These are phyloP conservation scores for Alfaro cultratus DNA, from an alignment of 2,797 vertebrate species.

Conservation along the genomic window DNA sequence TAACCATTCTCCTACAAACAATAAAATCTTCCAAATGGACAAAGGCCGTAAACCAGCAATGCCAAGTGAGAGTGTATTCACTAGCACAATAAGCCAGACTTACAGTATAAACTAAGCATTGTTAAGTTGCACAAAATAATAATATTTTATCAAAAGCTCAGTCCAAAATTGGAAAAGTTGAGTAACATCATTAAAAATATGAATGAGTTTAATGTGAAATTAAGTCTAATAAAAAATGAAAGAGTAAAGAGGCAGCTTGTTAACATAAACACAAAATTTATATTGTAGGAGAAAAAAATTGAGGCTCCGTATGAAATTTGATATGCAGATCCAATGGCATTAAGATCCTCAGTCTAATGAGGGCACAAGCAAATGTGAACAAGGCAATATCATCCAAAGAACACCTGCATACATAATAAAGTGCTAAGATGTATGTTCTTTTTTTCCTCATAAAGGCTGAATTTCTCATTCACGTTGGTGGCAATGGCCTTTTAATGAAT, in stretches of 20 bases:
- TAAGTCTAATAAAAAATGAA: not conserved
- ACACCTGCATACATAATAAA: conserved; percentile 67
- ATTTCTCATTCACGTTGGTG: conserved; percentile 46
- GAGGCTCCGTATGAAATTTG: conserved; percentile 37
- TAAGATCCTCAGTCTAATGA: conserved; percentile 36
- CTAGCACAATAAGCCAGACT: not conserved
- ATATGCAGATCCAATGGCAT: conserved; percentile 48
- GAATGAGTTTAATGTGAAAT: not conserved
- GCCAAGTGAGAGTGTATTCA: not conserved
- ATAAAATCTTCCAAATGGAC: not conserved
- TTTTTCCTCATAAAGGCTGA: conserved; percentile 43
- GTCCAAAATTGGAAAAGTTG: not conserved
- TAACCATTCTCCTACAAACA: not conserved
- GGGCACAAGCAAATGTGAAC: conserved; percentile 44
- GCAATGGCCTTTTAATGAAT: conserved; percentile 72
- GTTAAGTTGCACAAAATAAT: not conserved
- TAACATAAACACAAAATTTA: not conserved
- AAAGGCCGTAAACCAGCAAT: not conserved
- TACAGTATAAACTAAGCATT: not conserved
- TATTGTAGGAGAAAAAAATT: not conserved
- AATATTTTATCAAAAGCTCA: not conserved
- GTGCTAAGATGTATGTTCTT: conserved; percentile 41
- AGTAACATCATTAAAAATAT: not conserved
- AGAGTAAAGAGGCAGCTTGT: not conserved
- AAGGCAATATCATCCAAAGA: conserved; percentile 50